Base-by-base conservation (phyloP, 2,113 vertebrate species). In the Rhinichthys klamathensis region DNA sequence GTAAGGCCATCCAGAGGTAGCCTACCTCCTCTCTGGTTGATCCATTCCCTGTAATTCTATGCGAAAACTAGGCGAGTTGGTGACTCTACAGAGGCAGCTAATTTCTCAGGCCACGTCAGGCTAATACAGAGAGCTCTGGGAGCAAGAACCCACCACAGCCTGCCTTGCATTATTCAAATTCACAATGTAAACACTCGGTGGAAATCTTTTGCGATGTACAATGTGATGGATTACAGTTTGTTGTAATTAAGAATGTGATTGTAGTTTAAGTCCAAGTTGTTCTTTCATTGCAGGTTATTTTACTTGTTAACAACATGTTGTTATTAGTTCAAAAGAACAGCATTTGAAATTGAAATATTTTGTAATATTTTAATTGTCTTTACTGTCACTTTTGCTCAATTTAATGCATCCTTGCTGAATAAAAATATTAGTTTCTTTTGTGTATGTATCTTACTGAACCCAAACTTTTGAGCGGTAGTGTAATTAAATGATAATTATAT, bases 221-320 rank as follows among this genome's bases (percentile, higher is more conserved):
- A 90, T 91, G 91, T 92, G 90, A 94, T 92, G 90, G 90, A 92
- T 92, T 93, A 90, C 85, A 89, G 86, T 41, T 70, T 38, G 32
- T 23, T 70, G 35, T 12, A 23, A 41, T 70, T 23, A 70, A 70
- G 60, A 13, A 27, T 25, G 13, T 41, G 32, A 38, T 18, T 38
- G 32, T 23, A 70, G 10, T 61, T 63, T 27, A 15, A 51, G 3
- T 49, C 13, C 4, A 15, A 21, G 51, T 7, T 54, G 51, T 54
- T 54, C 6, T 54, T 54, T 54, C 16, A 54, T 2, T 54, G 18
- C 6, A 54, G 16, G 4, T 21, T 54, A 54, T 54, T 54, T 54
- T 54, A 54, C 51, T 18, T 54, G 51, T 54, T 7, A 21, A 54
- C 2, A 54, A 16, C 6, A 18, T 51, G 49, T 51, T 54, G 5